Percentiles rank a stretch among this genome's conserved stretches.
Conservation (phyloP, 2,113 vertebrate genomes). For the Diadophis punctatus region DNA sequence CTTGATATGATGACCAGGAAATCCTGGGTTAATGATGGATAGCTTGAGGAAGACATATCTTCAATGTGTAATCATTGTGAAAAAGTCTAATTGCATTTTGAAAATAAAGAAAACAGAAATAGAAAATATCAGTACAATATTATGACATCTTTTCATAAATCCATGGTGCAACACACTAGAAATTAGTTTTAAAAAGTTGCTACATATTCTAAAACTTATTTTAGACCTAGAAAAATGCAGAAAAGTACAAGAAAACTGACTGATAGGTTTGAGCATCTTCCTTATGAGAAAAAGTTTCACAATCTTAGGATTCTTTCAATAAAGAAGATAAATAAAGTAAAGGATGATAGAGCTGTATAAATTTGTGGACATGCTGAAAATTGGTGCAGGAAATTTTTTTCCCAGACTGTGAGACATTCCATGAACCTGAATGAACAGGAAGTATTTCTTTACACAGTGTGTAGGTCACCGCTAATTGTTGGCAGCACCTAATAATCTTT, state of each 20-base stretch:
- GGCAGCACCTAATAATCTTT: not conserved
- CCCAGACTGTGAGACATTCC: not conserved
- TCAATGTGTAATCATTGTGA: not conserved
- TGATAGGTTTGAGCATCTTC: not conserved
- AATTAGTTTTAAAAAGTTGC: not conserved
- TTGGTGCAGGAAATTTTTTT: not conserved
- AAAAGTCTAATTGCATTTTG: not conserved
- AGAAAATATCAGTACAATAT: not conserved
- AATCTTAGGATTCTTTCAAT: not conserved
- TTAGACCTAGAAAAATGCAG: not conserved
- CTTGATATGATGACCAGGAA: not conserved
- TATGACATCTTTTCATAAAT: not conserved
- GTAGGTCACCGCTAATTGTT: not conserved
- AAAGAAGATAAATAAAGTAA: not conserved
- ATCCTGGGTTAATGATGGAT: not conserved
- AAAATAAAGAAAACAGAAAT: too few species aligned
- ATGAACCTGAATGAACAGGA: not conserved
- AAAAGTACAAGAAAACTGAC: not conserved
- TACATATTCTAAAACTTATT: not conserved
- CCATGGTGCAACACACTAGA: not conserved
- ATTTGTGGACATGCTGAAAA: not conserved
- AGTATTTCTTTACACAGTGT: not conserved
- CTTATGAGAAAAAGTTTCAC: not conserved
- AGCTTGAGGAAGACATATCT: not conserved
- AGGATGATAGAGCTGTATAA: not conserved